Conservation (phyloP, 1,140 invertebrate species). For the Pseudoatta argentina region DNA sequence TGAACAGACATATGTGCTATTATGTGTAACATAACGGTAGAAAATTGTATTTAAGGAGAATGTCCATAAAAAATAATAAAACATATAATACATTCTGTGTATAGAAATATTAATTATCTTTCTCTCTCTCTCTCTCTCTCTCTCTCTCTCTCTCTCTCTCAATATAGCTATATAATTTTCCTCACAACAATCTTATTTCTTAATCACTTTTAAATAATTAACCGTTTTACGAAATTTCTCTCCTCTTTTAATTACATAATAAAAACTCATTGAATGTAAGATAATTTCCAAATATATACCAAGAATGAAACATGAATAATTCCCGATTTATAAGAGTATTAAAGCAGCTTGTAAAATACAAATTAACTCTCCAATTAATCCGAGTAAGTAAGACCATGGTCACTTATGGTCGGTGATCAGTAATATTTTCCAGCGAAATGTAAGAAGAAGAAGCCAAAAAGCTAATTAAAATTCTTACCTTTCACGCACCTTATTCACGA, state of each 20-base stretch:
- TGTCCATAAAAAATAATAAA: not conserved
- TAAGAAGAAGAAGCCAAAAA: slow-evolving; percentile 16
- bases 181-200: not conserved
- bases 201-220: not conserved
- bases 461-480: slow-evolving; percentile 48
- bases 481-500: slow-evolving; percentile 28
- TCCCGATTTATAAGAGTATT: slow-evolving; percentile 12
- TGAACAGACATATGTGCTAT: too few relatives aligned
- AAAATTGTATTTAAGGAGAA: not conserved
- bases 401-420: not conserved
- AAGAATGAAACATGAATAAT: slow-evolving; percentile 33
- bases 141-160: too few relatives aligned
- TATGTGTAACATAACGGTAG: not conserved
- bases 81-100: not conserved
- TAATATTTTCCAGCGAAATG: slow-evolving; percentile 18
- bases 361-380: slow-evolving; percentile 50
- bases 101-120: not conserved
- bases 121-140: too few relatives aligned
- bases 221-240: not conserved
- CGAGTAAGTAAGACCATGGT: not conserved
- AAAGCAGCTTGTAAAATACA: slow-evolving; percentile 22
- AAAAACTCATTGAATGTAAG: slow-evolving; percentile 1
- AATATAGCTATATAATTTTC: not conserved
- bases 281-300: slow-evolving; percentile 3
- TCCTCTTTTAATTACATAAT: not conserved